Evolutionary conservation across 2,797 vertebrate genomes (phyloP).

Genomic region (Anguilla pacifica): DNA sequence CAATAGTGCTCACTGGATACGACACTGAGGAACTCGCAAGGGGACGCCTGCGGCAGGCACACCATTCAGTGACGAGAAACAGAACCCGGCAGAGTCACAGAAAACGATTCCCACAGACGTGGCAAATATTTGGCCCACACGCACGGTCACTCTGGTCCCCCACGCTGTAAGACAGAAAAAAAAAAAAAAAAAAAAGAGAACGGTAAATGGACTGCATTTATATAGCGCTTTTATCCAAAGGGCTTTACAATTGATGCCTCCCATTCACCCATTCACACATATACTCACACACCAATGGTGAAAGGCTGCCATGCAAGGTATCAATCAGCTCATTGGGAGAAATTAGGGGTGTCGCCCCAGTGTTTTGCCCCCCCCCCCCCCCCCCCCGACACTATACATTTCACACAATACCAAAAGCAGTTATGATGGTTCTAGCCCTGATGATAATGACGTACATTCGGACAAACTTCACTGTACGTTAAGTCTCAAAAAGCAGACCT

Average conservation of each 20-base stretch:
- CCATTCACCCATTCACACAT: too few relatives aligned
- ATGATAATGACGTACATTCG: neutral
- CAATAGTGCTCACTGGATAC: neutral
- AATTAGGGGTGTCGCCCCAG: too few relatives aligned
- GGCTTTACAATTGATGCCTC: too few relatives aligned
- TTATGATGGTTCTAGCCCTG: neutral
- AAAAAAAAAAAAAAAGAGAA: neutral
- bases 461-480: neutral
- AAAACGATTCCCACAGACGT: neutral
- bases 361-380: too few relatives aligned
- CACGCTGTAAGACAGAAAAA: constrained; percentile 29
- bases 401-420: neutral
- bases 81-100: neutral
- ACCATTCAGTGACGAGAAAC: neutral
- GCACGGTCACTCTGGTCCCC: constrained; percentile 27
- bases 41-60: neutral
- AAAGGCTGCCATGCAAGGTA: too few relatives aligned
- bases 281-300: too few relatives aligned
- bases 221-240: too few relatives aligned
- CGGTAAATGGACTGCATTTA: too few relatives aligned
- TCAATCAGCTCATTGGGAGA: too few relatives aligned
- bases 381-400: neutral
- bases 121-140: neutral
- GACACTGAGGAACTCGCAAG: neutral
- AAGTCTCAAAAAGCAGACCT: neutral